A percentile compares a stretch with the other conserved stretches of the same genome.
Evolutionary conservation across 1,140 invertebrate genomes (phyloP).

Genomic region (Rhopalosiphum maidis): DNA sequence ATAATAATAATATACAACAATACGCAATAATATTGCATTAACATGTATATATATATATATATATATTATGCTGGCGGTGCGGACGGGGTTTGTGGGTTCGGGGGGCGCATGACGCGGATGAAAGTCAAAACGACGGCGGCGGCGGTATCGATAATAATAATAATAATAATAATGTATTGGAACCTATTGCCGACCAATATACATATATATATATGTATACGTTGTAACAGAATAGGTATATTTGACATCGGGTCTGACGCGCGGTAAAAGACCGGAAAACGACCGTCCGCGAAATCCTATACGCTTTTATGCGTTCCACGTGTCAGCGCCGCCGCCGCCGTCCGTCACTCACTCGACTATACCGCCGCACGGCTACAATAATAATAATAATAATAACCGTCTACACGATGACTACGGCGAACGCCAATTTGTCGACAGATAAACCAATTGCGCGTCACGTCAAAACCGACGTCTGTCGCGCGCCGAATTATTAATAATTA

Average conservation of each 20-base stretch:
- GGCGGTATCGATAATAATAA: too few species aligned
- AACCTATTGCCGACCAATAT: too few species aligned
- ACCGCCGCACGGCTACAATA: not conserved
- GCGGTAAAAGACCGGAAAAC: not conserved
- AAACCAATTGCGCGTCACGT: not conserved
- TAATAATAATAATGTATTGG: not conserved
- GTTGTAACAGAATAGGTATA: not conserved
- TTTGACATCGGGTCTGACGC: not conserved
- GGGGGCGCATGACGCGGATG: too few species aligned
- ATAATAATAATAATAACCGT: too few species aligned
- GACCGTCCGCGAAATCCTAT: not conserved
- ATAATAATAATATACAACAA: too few species aligned
- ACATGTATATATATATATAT: too few species aligned
- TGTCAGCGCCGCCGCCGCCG: not conserved
- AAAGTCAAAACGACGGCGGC: not conserved
- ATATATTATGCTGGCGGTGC: too few species aligned
- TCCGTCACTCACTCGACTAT: not conserved
- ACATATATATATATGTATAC: too few species aligned
- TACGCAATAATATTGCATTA: not conserved
- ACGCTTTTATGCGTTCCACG: not conserved
- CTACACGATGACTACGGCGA: not conserved
- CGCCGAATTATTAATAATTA: not conserved
- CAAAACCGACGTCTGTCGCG: not conserved
- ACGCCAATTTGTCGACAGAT: not conserved
- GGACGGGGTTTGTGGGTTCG: too few species aligned